Base-by-base conservation (phyloP, 53 echinoderm and acorn worm genomes). In the Mesocentrotus franciscanus region DNA sequence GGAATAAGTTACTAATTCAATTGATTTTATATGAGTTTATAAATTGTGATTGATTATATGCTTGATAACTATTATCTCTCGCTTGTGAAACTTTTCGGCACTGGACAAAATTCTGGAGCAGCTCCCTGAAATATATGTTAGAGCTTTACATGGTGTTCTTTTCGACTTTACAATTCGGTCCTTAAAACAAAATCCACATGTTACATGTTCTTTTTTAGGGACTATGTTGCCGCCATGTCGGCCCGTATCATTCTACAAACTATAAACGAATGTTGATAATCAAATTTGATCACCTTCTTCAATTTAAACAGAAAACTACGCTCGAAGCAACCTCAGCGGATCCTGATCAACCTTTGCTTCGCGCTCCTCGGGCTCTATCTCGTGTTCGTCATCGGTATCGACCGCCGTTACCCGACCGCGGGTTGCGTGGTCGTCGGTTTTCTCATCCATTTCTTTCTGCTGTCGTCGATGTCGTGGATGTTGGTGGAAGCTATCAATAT, bases 391-490 rank as follows among this genome's bases (percentile, higher is more conserved):
- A 94, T 95, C 78, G 96, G 97, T 7, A 96, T 97, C 75, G 94
- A 95, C 60, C 94, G 90, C 15, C 74, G 89, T n/a, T 94, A 85
- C 4, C 89, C 95, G 17, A 75, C 34, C 71, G 83, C 33, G 20
- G 96, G 96, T 10, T 97, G 97, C 61, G 95, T 95, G 62, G 61
- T 95, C 26, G 97, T 96, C 74, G 97, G 96, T 16, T 95, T 95
- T 56, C 71, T 97, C 62, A 92, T 97, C 17, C 97, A 97, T 91
- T 97, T 95, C 96, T 97, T 97, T 94, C 95, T 96, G 58, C 87
- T 97, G 57, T 95, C 97, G 22, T 95, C 97, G 34, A 42, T 97
- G 61, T 78, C 91, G 62, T 97, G 97, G 97, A 97, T 97, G 97
- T 92, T 94, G 12, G 96, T 97, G 15, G 96, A 97, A 56, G 96